A percentile compares a stretch with the other conserved stretches of the same genome.
These are phyloP conservation scores for Dryomyza anilis DNA, from an alignment of 2,888 invertebrate species.

Conservation along the genomic window DNA sequence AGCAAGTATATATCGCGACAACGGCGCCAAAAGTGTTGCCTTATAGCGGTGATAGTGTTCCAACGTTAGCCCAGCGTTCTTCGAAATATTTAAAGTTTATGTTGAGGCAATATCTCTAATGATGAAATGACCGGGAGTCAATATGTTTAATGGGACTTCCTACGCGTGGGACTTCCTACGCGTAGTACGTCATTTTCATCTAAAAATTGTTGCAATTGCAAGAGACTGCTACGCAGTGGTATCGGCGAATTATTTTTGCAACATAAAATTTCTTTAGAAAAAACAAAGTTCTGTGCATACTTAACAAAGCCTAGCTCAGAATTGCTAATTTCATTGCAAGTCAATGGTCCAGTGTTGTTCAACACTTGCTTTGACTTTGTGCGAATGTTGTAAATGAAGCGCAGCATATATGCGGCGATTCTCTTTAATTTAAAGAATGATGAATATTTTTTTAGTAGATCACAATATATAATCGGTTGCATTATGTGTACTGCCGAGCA, in stretches of 20 bases:
- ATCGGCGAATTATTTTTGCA: conserved; percentile 5
- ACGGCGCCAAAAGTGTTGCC: no score
- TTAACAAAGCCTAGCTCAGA: conserved; percentile 15
- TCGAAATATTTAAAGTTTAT: neutral
- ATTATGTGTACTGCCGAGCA: neutral
- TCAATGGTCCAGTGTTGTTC: neutral
- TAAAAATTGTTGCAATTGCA: conserved; percentile 13
- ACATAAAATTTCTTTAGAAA: conserved; percentile 19
- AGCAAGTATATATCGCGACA: neutral
- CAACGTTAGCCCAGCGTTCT: neutral
- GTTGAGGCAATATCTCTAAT: conserved; percentile 28
- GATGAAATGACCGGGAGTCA: conserved; percentile 31
- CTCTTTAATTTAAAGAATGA: conserved; percentile 13
- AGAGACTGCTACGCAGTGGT: conserved; percentile 8
- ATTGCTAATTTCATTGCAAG: neutral
- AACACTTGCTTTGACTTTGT: neutral
- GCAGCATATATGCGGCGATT: conserved; percentile 11
- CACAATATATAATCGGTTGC: conserved; percentile 3
- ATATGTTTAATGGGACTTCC: no score
- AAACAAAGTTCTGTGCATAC: neutral
- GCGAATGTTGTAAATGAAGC: conserved; percentile 12
- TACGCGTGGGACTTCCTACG: conserved; percentile 3
- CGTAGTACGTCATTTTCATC: conserved; percentile 13
- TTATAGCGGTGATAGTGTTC: neutral
- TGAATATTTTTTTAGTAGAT: conserved; percentile 9